Evolutionary conservation across 2,888 invertebrate genomes (phyloP), one percentile per base, ranked within the genome.

Genomic region (Troides oblongomaculatus): DNA sequence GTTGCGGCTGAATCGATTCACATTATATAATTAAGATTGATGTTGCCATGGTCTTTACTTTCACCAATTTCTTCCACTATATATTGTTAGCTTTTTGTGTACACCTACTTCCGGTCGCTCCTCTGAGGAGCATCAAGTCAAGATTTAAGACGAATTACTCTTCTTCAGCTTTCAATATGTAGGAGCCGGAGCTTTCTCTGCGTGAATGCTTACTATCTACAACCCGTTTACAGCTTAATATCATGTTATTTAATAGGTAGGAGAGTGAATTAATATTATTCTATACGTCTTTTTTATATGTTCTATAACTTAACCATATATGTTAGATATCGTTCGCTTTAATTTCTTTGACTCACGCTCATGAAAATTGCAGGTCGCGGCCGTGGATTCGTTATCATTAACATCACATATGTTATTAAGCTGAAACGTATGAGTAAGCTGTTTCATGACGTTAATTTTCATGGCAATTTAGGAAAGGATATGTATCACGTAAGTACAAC

Each of bases 311-410:
- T 43, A 17, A 63, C 50, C 46, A 59, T 46, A n/a, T n/a, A 59
- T 36, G 30, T 53, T 18, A 62, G 23, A 53, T 18, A 63, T 53
- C 50, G 39, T 21, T 59, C 39, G 18, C 36, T 59, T 64, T 59
- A 59, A 68, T 68, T 63, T 53, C 63, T 59, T 23, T 59, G 68
- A 30, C 59, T 30, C 68, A 68, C 63, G 68, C 68, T 59, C 63
- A 36, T 23, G 68, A 36, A 63, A 68, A 64, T 68, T 64, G 59
- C 59, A 68, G 63, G 63, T 39, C 53, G 36, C 21, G 59, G 36
- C 46, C 57, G 30, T 43, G 18, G 50, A 46, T 64, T 64, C 60
- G 60, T 53, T 66, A 59, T 68, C 63, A 64, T 50, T 58, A 64
- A 63, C 63, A 21, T 17, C 63, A 59, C 63, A 68, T 59, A 59